phyloP scores from a whole-genome alignment of 2,888 invertebrate species.

The Drosophila recens region DNA sequence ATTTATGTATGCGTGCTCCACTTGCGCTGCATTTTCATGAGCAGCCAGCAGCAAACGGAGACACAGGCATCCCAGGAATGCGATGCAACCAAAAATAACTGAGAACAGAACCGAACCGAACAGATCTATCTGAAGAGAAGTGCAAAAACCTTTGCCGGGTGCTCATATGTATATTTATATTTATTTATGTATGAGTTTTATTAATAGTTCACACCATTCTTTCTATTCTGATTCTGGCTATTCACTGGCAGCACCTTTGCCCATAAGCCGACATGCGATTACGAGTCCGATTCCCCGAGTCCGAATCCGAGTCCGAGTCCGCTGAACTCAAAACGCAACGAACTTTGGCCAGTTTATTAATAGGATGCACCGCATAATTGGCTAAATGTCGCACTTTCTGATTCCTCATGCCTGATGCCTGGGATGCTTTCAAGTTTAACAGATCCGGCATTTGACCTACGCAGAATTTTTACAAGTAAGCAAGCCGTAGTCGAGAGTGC shows the following conservation, averaged over 20 bases:
- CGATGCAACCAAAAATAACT: slow-evolving; percentile 67
- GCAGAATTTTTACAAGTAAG: background rate
- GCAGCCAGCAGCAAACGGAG: slow-evolving; percentile 39
- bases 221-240: slow-evolving; percentile 1
- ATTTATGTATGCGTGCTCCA: slow-evolving; percentile 60
- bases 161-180: slow-evolving; percentile 15
- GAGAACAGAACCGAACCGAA: background rate
- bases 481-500: background rate
- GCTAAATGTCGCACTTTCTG: slow-evolving; percentile 41
- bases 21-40: slow-evolving; percentile 67
- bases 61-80: slow-evolving; percentile 74
- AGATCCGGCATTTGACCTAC: slow-evolving; percentile 59
- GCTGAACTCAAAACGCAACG: slow-evolving; percentile 50
- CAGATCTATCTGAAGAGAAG: slow-evolving; percentile 48
- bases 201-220: slow-evolving; percentile 39
- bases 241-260: slow-evolving; percentile 7
- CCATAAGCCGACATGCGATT: slow-evolving; percentile 29
- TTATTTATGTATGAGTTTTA: slow-evolving; percentile 46
- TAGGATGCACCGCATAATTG: slow-evolving; percentile 42
- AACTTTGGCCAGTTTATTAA: slow-evolving; percentile 50
- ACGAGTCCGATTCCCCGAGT: background rate
- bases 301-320: slow-evolving; percentile 18
- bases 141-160: slow-evolving; percentile 76
- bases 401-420: slow-evolving; percentile 10
- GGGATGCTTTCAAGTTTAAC: slow-evolving; percentile 62